Evolutionary conservation across 2,113 vertebrate genomes (phyloP), one percentile per base, ranked within the genome.

Genomic region (Xiphorhynchus elegans): DNA sequence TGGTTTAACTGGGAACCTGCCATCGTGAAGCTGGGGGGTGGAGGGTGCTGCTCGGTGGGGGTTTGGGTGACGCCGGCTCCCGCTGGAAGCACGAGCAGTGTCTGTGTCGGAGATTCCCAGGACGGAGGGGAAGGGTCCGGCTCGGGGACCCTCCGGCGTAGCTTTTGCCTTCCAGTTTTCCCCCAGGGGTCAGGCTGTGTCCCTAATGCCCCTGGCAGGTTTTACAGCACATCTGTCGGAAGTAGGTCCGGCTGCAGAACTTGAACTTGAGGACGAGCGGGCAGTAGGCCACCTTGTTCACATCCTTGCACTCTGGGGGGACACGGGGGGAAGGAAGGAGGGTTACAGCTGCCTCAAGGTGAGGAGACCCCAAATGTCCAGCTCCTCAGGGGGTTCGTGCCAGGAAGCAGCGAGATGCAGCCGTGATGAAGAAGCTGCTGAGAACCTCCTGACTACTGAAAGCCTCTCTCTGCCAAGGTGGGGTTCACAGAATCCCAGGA

Each of bases 161-260:
- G 90, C 82, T 96, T 76, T 58, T 70, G 86, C 91, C 94, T 94
- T 97, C 96, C 96, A 97, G 96, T 96, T 97, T 73, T 87, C 78
- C 80, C 84, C 17, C 5, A 15, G 87, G 83, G 77, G 42, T 82
- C 53, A 25, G 13, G 63, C 75, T 7, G 49, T 67, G 92, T 98
- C 90, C 91, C 79, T 98, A 99, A 96, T 99, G 99, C 89, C 99
- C 99, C 97, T 99, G 99, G 98, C 99, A 99, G 35, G 99, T 99
- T 98, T 99, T 99, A 98, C 99, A 99, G 98, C 99, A 99, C 99
- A 99, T 99, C 98, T 99, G 99, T 98, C 99, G 98, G 98, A 99
- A 99, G 98, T 99, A 99, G 87, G 99, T 98, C 91, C 99, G 98
- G 98, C 98, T 99, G 98, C 99, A 99, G 98, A 99, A 99, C 98